Conservation (phyloP, 1,140 invertebrate genomes). For the Zophobas morio region DNA sequence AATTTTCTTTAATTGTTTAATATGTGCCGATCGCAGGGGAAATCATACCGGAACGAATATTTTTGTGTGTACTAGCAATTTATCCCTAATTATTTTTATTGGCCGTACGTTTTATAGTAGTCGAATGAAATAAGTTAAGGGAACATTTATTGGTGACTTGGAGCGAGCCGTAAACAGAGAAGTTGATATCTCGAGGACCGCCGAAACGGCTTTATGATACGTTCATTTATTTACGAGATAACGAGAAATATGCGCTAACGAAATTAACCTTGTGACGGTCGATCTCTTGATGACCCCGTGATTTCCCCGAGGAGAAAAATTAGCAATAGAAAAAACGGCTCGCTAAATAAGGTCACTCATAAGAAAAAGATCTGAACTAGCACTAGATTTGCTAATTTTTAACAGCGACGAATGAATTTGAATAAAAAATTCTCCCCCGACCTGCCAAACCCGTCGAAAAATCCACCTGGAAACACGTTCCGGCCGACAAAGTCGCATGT, state of each 20-base stretch:
- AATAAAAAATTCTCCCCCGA: too few relatives aligned
- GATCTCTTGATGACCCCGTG: constrained; percentile 19
- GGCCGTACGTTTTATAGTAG: constrained; percentile 8
- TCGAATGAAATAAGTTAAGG: constrained; percentile 28
- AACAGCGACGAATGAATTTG: too few relatives aligned
- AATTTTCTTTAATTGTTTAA: constrained; percentile 44
- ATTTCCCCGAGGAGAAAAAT: constrained; percentile 2
- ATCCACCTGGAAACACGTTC: too few relatives aligned
- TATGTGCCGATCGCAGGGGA: constrained; percentile 37
- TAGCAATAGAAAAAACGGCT: too few relatives aligned
- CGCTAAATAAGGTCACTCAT: too few relatives aligned
- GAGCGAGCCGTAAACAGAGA: constrained; percentile 6
- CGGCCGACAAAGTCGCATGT: too few relatives aligned
- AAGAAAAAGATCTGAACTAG: too few relatives aligned
- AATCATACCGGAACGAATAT: constrained; percentile 43
- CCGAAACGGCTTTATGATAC: constrained; percentile 32
- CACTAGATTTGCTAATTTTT: too few relatives aligned
- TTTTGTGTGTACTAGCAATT: constrained; percentile 42
- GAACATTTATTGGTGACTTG: constrained; percentile 30
- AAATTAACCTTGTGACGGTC: constrained; percentile 28
- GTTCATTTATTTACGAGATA: constrained; percentile 41
- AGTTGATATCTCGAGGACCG: constrained; percentile 6
- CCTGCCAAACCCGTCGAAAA: too few relatives aligned
- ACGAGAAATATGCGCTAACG: constrained; percentile 25
- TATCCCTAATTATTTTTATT: constrained; percentile 46